These are phyloP conservation scores for Scleropages formosus DNA, from an alignment of 2,797 vertebrate genomes.

Conservation along the genomic window DNA sequence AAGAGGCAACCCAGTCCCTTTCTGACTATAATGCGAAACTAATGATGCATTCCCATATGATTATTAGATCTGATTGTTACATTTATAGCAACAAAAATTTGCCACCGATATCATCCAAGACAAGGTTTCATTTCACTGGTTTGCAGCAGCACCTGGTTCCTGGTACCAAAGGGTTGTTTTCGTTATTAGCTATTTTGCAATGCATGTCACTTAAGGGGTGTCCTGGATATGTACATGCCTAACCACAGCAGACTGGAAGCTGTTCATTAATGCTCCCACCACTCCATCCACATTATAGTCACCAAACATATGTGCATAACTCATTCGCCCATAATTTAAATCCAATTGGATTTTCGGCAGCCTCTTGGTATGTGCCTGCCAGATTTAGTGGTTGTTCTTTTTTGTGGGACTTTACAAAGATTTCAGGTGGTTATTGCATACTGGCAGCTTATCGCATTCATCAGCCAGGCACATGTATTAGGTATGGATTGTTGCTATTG, in stretches of 20 bases:
- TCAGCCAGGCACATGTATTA: not conserved
- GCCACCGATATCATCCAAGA: constrained; percentile 39
- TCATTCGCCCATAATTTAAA: not conserved
- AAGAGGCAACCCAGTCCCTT: not conserved
- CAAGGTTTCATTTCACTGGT: constrained; percentile 51
- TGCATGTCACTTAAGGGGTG: too few relatives aligned
- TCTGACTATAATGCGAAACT: not conserved
- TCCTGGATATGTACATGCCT: constrained; percentile 46
- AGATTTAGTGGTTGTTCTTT: not conserved
- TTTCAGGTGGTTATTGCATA: constrained; percentile 5
- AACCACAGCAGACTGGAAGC: constrained; percentile 44
- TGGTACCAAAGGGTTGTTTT: constrained; percentile 60
- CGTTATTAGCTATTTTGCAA: constrained; percentile 46
- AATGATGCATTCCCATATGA: not conserved
- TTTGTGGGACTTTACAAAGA: constrained; percentile 1
- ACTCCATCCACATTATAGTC: constrained; percentile 51
- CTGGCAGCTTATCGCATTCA: constrained; percentile 14
- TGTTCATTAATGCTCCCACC: constrained; percentile 56
- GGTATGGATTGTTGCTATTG: constrained; percentile 7
- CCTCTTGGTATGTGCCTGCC: not conserved
- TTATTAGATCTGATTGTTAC: constrained; percentile 39
- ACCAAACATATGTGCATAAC: constrained; percentile 30
- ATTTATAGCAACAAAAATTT: constrained; percentile 49
- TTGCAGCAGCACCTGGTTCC: constrained; percentile 45
- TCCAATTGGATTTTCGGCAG: not conserved